Conservation (phyloP, 2,113 vertebrate genomes). For the Phalacrocorax carbo region DNA sequence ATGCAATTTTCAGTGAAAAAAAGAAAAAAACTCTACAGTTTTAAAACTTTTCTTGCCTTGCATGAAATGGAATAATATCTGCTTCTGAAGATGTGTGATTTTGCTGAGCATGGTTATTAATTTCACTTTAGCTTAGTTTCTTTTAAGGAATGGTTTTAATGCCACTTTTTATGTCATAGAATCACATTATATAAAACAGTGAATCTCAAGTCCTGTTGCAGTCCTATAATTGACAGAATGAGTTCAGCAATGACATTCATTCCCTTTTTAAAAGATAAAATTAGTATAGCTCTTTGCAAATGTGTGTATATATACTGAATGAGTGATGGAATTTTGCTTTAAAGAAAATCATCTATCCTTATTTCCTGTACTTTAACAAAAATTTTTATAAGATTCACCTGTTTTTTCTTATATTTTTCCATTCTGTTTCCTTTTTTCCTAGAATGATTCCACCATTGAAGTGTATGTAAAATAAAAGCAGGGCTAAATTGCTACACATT, state of each 20-base stretch:
- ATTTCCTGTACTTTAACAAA: neutral
- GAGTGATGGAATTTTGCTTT: neutral
- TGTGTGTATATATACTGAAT: neutral
- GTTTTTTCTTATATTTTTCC: neutral
- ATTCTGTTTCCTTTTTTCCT: neutral
- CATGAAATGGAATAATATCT: neutral
- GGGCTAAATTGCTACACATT: neutral
- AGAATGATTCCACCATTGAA: neutral
- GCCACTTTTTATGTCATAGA: neutral
- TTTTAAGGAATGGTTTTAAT: neutral
- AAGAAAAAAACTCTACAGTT: neutral
- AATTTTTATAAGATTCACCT: fast-evolving
- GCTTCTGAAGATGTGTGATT: neutral
- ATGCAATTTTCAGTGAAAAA: neutral
- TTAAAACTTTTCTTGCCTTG: neutral
- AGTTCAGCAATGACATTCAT: neutral
- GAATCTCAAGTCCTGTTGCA: neutral
- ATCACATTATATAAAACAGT: neutral
- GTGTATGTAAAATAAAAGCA: neutral
- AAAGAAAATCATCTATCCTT: neutral
- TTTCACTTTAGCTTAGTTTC: neutral
- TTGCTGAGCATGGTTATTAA: neutral
- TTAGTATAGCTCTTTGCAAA: neutral
- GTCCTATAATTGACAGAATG: neutral
- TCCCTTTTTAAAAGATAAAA: slow-evolving; percentile 7